Conservation (phyloP, 2,888 invertebrate genomes). For the Diarsia mendica region DNA sequence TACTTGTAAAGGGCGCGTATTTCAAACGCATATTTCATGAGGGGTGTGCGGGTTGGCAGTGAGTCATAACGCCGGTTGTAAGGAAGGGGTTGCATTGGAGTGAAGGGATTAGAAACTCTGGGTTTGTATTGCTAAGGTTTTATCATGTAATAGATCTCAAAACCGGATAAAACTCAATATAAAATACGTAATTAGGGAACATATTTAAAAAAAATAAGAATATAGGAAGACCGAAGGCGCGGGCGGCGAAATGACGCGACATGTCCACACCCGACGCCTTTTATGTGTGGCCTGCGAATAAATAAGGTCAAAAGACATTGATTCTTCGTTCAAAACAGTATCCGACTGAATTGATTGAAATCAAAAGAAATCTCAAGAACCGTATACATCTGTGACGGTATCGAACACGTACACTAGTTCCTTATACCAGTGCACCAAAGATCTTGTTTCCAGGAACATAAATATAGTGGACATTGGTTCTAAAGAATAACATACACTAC, state of each 20-base stretch:
- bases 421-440: conserved; percentile 4
- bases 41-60: conserved; percentile 75
- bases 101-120: neutral
- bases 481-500: conserved; percentile 14
- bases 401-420: neutral
- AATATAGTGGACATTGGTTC: conserved; percentile 11
- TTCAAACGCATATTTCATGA: conserved; percentile 85
- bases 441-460: conserved; percentile 9
- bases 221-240: too few relatives aligned
- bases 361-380: neutral
- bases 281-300: too few relatives aligned
- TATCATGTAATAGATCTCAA: neutral
- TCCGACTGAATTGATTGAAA: neutral
- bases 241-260: too few relatives aligned
- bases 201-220: too few relatives aligned
- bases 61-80: conserved; percentile 77
- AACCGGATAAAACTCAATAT: neutral
- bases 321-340: neutral
- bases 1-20: conserved; percentile 79
- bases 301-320: too few relatives aligned
- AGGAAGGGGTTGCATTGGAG: conserved; percentile 49
- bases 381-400: neutral
- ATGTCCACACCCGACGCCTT: too few relatives aligned
- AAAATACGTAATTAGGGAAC: too few relatives aligned
- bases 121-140: neutral